Evolutionary conservation across 2,797 vertebrate species (phyloP), one percentile per base, ranked within the genome.

Genomic region (Lacerta agilis): DNA sequence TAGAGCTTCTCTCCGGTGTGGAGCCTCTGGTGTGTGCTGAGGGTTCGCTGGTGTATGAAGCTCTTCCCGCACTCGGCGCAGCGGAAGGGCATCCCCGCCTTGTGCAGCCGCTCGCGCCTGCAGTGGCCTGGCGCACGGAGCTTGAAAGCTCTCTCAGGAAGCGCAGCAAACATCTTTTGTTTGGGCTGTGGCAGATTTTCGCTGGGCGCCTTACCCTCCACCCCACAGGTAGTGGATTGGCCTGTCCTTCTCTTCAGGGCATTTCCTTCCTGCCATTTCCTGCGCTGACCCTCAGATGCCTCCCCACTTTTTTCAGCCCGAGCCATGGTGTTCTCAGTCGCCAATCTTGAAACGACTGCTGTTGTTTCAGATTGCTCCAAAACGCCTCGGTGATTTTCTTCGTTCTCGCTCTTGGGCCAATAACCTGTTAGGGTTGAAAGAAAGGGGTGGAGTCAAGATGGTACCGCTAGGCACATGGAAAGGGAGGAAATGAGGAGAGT

Each of bases 31-130:
- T 82, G 81, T 0, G 64, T 43, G 29, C 69, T 64, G 18, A 82
- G 81, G 81, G 3, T 82, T 11, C 41, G 43, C 81, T 69, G 81
- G 66, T 82, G 81, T 69, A 69, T 23, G 64, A 82, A 82, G 81
- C 1, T 45, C 27, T 82, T 82, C 64, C 81, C 41, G 1, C 81
- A 82, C 41, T 69, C 66, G 1, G 10, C 2, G 10, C 66, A 82
- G 27, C 9, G 27, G 29, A 69, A 36, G 41, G 25, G 64, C 17
- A 13, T 49, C 43, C 33, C 64, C 17, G 38, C 38, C 0, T 8
- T 15, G 4, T n/a, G 29, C 2, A 5, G 81, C 8, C 27, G 29
- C 38, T 82, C 41, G 0, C 3, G 29, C 45, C n/a, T 11, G n/a
- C 4, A 29, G 17, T 3, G 38, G 11, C 8, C 5, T 2, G 58